Conservation (phyloP, 1,140 invertebrate species). For the Micrasema longulum region DNA sequence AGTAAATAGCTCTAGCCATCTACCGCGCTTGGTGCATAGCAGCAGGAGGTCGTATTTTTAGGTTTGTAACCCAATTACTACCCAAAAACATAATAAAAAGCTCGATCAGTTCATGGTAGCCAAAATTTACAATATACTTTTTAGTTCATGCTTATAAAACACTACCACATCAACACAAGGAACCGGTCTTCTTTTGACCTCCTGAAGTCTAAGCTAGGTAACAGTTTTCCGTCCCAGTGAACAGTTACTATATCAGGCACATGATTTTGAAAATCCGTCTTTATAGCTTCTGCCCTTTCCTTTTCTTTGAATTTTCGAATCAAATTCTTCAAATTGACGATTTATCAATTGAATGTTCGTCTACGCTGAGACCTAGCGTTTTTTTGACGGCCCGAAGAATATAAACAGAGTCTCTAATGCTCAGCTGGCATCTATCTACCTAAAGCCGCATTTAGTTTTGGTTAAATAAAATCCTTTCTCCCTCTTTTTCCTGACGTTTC, state of each 20-base stretch:
- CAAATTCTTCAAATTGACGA: too few relatives aligned
- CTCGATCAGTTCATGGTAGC: conserved; percentile 62
- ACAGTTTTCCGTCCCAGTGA: background rate
- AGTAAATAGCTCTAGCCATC: conserved; percentile 56
- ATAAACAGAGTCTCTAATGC: background rate
- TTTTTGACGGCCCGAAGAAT: background rate
- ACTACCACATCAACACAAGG: conserved; percentile 18
- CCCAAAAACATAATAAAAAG: conserved; percentile 61
- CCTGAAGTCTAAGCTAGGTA: background rate
- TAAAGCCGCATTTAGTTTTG: too few relatives aligned
- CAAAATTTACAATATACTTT: conserved; percentile 55
- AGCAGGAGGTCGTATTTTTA: conserved; percentile 59
- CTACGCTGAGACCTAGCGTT: background rate
- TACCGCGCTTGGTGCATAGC: conserved; percentile 59
- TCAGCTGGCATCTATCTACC: too few relatives aligned
- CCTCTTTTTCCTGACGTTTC: too few relatives aligned
- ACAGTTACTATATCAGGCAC: conserved; percentile 8
- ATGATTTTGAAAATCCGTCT: background rate
- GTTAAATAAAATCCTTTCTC: too few relatives aligned
- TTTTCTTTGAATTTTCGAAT: too few relatives aligned
- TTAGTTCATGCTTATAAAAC: conserved; percentile 36
- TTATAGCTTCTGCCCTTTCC: background rate
- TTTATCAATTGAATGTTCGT: background rate
- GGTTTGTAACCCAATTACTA: conserved; percentile 56
- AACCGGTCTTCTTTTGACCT: background rate